Conservation (phyloP, 2,797 vertebrate genomes). For the Siniperca scherzeri region DNA sequence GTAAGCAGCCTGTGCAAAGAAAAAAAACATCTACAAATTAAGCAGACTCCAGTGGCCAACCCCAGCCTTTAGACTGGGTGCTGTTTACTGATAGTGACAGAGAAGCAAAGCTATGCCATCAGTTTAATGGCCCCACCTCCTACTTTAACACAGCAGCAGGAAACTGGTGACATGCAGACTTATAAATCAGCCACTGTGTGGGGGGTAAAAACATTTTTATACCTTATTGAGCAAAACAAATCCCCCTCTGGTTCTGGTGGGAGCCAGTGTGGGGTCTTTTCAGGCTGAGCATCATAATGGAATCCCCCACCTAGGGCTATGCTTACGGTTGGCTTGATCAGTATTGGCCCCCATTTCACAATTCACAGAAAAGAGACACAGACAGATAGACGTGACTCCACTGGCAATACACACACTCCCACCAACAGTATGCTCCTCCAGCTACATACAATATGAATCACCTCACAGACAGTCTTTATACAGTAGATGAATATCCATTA, state of each 20-base stretch:
- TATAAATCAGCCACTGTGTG: slow-evolving; percentile 66
- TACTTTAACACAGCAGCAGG: slow-evolving; percentile 62
- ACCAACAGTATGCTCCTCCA: slow-evolving; percentile 52
- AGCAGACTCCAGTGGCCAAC: slow-evolving; percentile 34
- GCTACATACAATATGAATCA: slow-evolving; percentile 55
- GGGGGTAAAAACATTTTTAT: slow-evolving; percentile 46
- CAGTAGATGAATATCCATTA: slow-evolving; percentile 27
- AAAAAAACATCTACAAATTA: slow-evolving; percentile 29
- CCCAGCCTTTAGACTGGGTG: slow-evolving; percentile 45
- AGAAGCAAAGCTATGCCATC: slow-evolving; percentile 59
- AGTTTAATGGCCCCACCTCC: slow-evolving; percentile 56
- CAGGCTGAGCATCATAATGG: slow-evolving; percentile 53
- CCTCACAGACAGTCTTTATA: slow-evolving; percentile 4
- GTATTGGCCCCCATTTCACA: slow-evolving; percentile 63
- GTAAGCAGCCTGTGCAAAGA: background rate
- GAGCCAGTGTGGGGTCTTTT: slow-evolving; percentile 53
- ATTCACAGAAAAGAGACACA: slow-evolving; percentile 56
- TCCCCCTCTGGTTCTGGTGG: slow-evolving; percentile 52
- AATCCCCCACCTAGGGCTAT: slow-evolving; percentile 51
- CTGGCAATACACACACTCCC: slow-evolving; percentile 63
- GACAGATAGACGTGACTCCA: slow-evolving; percentile 69
- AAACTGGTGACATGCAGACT: slow-evolving; percentile 57
- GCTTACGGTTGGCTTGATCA: slow-evolving; percentile 60
- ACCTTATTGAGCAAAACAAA: slow-evolving; percentile 67
- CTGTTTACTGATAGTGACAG: slow-evolving; percentile 69